These are phyloP conservation scores for Triplophysa dalaica DNA, from an alignment of 2,113 vertebrate species.

Conservation along the genomic window DNA sequence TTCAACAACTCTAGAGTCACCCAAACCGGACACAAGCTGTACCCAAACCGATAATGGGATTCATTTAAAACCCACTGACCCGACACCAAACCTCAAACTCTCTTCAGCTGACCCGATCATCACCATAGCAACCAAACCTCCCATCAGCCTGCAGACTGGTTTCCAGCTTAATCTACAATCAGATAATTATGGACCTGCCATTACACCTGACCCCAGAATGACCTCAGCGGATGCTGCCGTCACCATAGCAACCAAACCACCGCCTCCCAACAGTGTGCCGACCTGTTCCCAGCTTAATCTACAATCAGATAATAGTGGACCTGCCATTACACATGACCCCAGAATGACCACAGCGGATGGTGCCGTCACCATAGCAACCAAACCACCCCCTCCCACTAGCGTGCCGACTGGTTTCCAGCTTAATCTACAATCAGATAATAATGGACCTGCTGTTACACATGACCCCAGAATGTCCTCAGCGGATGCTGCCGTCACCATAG, in stretches of 20 bases:
- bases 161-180: neutral
- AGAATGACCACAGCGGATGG: too few relatives aligned
- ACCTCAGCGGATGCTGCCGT: neutral
- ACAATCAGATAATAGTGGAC: too few relatives aligned
- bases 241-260: neutral
- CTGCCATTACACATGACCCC: too few relatives aligned
- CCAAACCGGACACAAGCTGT: neutral
- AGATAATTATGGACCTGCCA: neutral
- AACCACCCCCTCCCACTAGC: too few relatives aligned
- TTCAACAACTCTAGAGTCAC: constrained; percentile 37
- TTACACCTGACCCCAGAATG: neutral
- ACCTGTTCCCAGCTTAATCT: too few relatives aligned
- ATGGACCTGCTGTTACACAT: too few relatives aligned
- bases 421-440: too few relatives aligned
- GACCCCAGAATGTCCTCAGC: too few relatives aligned
- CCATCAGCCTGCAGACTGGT: constrained; percentile 53
- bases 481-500: too few relatives aligned
- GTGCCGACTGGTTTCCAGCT: too few relatives aligned
- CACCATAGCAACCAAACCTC: neutral
- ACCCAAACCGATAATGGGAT: neutral
- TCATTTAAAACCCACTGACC: neutral
- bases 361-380: neutral
- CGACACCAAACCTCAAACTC: neutral
- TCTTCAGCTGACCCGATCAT: neutral
- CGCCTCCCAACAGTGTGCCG: neutral